These are phyloP conservation scores for Pocillopora verrucosa DNA, from an alignment of 64 coral and sea anemone genomes.

Conservation along the genomic window DNA sequence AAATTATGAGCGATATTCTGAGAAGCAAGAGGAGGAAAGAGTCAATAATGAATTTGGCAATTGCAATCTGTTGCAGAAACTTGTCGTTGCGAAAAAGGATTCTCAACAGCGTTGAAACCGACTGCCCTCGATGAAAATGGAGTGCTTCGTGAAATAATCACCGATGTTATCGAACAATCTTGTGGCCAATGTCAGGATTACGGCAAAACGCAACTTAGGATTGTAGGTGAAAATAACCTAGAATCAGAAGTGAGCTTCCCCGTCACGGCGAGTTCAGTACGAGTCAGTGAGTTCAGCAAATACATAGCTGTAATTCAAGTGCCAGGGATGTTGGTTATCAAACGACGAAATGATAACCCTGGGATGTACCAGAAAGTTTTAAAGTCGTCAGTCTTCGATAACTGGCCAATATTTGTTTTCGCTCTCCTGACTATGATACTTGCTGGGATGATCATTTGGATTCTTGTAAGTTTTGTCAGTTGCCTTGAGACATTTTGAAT, in stretches of 20 bases:
- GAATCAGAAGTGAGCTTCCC: neutral
- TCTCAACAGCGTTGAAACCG: neutral
- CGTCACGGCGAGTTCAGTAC: neutral
- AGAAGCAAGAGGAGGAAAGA: no score
- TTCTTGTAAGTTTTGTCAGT: constrained; percentile 22
- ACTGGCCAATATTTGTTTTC: constrained; percentile 26
- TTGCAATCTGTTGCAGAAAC: neutral
- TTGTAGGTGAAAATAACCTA: neutral
- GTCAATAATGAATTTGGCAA: no score
- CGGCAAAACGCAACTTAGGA: neutral
- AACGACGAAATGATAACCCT: neutral
- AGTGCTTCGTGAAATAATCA: neutral
- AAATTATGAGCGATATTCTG: no score
- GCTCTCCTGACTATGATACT: neutral
- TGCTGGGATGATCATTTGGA: constrained; percentile 41
- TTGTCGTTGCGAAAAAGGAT: constrained; percentile 1
- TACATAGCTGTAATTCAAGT: constrained; percentile 28
- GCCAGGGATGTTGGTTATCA: constrained; percentile 25
- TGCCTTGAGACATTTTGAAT: no score
- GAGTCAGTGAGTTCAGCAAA: neutral
- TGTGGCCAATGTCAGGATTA: neutral
- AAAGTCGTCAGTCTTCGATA: constrained; percentile 10
- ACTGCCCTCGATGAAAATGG: constrained; percentile 7
- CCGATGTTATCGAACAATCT: neutral
- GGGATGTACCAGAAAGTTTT: neutral